These are phyloP conservation scores for Chelonus insularis DNA, from an alignment of 1,140 invertebrate genomes.

Conservation along the genomic window DNA sequence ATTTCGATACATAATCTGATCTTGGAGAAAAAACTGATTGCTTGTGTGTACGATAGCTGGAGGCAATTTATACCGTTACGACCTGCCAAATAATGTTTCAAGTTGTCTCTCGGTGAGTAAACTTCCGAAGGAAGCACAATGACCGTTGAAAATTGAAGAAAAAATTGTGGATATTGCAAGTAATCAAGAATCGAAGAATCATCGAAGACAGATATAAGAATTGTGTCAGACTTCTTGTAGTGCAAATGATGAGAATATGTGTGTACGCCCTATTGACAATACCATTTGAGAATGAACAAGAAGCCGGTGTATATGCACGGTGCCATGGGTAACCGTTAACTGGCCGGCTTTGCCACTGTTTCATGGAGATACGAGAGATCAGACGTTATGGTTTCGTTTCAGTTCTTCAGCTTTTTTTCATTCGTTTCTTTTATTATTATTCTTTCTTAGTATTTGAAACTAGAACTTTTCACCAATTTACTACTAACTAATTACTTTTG, in stretches of 20 bases:
- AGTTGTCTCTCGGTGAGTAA: too few relatives aligned
- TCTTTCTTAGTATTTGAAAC: not conserved
- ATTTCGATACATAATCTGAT: too few relatives aligned
- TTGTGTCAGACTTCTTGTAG: conserved; percentile 27
- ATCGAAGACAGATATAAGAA: conserved; percentile 22
- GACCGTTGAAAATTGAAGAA: not conserved
- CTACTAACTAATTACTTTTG: not conserved
- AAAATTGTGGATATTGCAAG: not conserved
- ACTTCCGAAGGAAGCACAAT: not conserved
- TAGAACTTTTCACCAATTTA: not conserved
- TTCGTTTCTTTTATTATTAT: not conserved
- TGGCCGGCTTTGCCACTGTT: conserved; percentile 49
- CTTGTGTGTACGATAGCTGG: too few relatives aligned
- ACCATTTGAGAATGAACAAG: conserved; percentile 22
- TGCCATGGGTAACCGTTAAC: conserved; percentile 41
- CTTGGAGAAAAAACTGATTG: too few relatives aligned
- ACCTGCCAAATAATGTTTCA: too few relatives aligned
- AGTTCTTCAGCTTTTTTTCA: not conserved
- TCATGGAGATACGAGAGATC: conserved; percentile 35
- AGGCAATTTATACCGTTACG: too few relatives aligned
- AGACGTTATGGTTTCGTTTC: conserved; percentile 10
- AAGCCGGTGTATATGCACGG: not conserved
- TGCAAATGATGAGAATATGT: conserved; percentile 11
- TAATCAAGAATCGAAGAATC: not conserved
- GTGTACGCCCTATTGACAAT: conserved; percentile 26